phyloP scores from a whole-genome alignment of 2,888 invertebrate species.

The Ernsta delagoae region DNA sequence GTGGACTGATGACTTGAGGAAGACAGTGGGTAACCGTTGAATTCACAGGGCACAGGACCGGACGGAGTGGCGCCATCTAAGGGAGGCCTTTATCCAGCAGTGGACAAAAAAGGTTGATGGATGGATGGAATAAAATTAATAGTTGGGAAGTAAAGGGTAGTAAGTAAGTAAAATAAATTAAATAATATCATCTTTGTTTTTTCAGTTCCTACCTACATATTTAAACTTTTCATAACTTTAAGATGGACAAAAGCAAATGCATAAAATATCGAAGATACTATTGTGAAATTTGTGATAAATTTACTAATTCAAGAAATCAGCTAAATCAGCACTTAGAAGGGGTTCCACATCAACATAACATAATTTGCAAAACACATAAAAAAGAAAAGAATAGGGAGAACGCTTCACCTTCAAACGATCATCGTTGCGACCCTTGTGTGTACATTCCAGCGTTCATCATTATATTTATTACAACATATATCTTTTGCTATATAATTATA shows the following conservation, averaged over 20 bases:
- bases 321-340: conserved; percentile 75
- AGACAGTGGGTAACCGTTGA: no score
- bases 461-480: conserved; percentile 61
- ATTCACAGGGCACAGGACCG: no score
- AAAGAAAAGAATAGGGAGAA: conserved; percentile 44
- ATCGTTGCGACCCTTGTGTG: conserved; percentile 54
- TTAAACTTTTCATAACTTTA: not conserved
- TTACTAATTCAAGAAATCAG: conserved; percentile 75
- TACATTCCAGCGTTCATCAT: conserved; percentile 65
- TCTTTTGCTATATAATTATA: conserved; percentile 64
- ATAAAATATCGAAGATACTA: conserved; percentile 62
- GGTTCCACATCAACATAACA: conserved; percentile 66
- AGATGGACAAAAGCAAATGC: conserved; percentile 42
- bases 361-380: conserved; percentile 52
- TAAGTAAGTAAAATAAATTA: no score
- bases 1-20: no score
- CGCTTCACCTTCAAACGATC: conserved; percentile 49
- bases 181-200: no score
- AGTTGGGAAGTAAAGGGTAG: no score
- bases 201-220: no score
- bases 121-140: no score
- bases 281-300: conserved; percentile 65
- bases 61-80: no score
- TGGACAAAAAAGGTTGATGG: no score
- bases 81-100: no score